A percentile compares a stretch with the other conserved stretches of the same genome.
Conservation (phyloP, 2,113 vertebrate species). For the Macquaria australasica region DNA sequence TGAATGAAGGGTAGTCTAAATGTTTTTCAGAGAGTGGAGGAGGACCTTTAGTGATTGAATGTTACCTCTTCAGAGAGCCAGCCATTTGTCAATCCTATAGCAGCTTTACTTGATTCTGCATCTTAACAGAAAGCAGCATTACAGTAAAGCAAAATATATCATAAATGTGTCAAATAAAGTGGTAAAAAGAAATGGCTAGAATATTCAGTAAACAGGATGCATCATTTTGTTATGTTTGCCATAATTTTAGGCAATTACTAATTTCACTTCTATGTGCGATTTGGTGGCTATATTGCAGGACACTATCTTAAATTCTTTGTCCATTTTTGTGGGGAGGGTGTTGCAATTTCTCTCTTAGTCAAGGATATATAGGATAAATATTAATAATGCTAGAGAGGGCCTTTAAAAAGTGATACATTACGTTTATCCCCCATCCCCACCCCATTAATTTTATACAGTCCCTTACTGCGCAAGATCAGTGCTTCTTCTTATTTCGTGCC, state of each 20-base stretch:
- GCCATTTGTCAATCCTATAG: not conserved
- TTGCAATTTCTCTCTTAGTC: not conserved
- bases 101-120: not conserved
- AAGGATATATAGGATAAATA: not conserved
- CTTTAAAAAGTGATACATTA: conserved; percentile 2
- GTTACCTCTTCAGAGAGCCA: not conserved
- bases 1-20: not conserved
- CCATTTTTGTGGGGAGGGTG: not conserved
- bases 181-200: not conserved
- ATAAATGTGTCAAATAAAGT: not conserved
- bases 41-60: not conserved
- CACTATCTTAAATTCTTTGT: not conserved
- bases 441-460: not conserved
- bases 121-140: not conserved
- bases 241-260: not conserved
- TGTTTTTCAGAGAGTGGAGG: not conserved
- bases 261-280: not conserved
- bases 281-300: not conserved
- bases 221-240: not conserved
- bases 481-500: conserved; percentile 8
- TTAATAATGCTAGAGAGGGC: too few relatives aligned
- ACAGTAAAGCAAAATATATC: not conserved
- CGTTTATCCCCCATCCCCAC: not conserved
- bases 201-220: not conserved
- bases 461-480: conserved; percentile 9